Conservation (phyloP, 1,140 invertebrate genomes). For the Ladona fulva region DNA sequence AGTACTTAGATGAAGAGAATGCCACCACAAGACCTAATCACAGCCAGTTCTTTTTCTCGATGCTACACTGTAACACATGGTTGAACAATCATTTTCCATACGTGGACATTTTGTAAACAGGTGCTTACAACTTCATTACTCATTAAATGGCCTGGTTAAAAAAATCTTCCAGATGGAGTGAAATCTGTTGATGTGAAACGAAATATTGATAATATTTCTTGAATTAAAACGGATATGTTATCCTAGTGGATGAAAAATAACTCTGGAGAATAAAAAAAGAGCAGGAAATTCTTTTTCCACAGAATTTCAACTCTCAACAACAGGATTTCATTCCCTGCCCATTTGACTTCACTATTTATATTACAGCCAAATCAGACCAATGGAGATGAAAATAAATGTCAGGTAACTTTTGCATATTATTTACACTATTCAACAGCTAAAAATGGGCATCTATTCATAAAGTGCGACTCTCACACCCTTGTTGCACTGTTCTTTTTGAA, state of each 20-base stretch:
- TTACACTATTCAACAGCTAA: not conserved
- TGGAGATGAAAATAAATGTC: not conserved
- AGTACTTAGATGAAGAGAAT: slow-evolving; percentile 6
- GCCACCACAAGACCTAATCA: not conserved
- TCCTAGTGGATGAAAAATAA: not conserved
- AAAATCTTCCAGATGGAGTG: too few species aligned
- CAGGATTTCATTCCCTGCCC: not conserved
- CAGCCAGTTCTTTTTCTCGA: not conserved
- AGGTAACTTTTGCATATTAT: slow-evolving; percentile 5
- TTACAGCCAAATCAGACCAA: slow-evolving; percentile 5
- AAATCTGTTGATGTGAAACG: too few species aligned
- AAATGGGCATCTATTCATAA: not conserved
- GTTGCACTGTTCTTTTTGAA: not conserved
- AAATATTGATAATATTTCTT: too few species aligned
- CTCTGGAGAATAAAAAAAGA: not conserved
- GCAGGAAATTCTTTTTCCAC: not conserved
- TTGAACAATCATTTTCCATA: not conserved
- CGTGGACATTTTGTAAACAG: not conserved
- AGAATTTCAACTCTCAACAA: not conserved
- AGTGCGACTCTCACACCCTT: not conserved
- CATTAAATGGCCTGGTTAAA: too few species aligned
- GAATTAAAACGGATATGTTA: not conserved
- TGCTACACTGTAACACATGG: not conserved
- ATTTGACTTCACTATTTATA: not conserved
- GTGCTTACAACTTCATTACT: not conserved